Evolutionary conservation across 53 echinoderm and acorn worm species (phyloP), one percentile per base, ranked within the genome.

Genomic region (Holothuria leucospilota): DNA sequence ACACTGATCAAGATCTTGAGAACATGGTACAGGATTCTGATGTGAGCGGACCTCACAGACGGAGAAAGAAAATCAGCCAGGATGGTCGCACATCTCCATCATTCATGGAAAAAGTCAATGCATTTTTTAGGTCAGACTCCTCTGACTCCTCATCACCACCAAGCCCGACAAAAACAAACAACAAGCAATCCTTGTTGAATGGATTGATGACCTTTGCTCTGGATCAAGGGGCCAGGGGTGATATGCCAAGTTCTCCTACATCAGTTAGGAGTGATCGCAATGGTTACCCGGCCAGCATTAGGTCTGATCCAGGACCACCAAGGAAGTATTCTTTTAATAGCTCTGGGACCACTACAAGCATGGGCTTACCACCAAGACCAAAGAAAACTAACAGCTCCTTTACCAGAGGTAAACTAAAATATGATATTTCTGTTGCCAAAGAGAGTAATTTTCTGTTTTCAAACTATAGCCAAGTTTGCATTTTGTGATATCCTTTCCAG

Each of bases 91-190:
- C 78, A 9, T 92, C 97, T 13, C 94, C 94, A 59, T 87, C 94
- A 8, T 95, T 96, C 71, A 85, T 96, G 56, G 94, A 94, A 59
- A 96, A 96, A 71, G 86, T 96, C 83, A 95, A 91, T 71, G 93
- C 96, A 56, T 88, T 96, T 23, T 96, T 96, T 71, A 86, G 92
- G 63, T 96, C 97, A 0, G 97, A 96, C 82, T 96, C 96, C 18
- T 92, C 94, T 2, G 97, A 96, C 68, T 94, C 94, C 0, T 94
- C 94, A 3, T 78, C 91, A 28, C 93, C 94, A 30, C 91, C 94
- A 29, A 93, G 94, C 20, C 97, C 97, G 7, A 92, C 94, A 39
- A 90, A 90, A 62, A 81, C 77, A 21, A 91, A 91, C 64, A 90
- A 87, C 64, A 95, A 94, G 58, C 92, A 91, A 52, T 93, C 94